These are phyloP conservation scores for Cyprinella venusta DNA, from an alignment of 2,797 vertebrate genomes.

Conservation along the genomic window DNA sequence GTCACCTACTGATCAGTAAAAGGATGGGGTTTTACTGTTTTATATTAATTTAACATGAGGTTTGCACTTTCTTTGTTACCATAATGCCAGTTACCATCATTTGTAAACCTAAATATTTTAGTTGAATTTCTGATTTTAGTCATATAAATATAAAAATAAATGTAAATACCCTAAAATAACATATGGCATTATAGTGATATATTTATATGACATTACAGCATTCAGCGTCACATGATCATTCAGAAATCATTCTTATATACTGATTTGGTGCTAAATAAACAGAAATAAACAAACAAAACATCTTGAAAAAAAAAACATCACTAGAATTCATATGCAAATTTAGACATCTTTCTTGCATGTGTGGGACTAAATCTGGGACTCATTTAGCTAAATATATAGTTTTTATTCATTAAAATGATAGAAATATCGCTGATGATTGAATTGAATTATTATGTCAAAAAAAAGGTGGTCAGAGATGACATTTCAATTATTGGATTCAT, in stretches of 20 bases:
- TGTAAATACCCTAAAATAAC: neutral
- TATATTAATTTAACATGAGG: neutral
- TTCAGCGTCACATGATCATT: neutral
- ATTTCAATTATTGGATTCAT: too few relatives aligned
- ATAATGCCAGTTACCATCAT: neutral
- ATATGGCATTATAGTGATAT: neutral
- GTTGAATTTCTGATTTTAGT: neutral
- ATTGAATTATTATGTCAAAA: neutral
- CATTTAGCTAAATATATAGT: neutral
- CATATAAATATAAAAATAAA: neutral
- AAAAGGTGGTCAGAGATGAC: too few relatives aligned
- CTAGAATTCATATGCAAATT: neutral
- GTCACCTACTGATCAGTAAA: neutral
- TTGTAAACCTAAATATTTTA: neutral
- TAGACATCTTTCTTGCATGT: neutral
- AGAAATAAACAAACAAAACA: neutral
- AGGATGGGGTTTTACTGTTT: neutral
- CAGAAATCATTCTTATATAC: neutral
- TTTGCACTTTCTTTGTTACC: neutral
- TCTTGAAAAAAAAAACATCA: too few relatives aligned
- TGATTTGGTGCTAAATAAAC: neutral
- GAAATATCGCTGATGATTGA: neutral
- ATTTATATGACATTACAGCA: too few relatives aligned
- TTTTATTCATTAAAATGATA: neutral
- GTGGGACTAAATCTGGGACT: neutral